phyloP scores from a whole-genome alignment of 1,140 invertebrate species.

The Drosophila serrata region DNA sequence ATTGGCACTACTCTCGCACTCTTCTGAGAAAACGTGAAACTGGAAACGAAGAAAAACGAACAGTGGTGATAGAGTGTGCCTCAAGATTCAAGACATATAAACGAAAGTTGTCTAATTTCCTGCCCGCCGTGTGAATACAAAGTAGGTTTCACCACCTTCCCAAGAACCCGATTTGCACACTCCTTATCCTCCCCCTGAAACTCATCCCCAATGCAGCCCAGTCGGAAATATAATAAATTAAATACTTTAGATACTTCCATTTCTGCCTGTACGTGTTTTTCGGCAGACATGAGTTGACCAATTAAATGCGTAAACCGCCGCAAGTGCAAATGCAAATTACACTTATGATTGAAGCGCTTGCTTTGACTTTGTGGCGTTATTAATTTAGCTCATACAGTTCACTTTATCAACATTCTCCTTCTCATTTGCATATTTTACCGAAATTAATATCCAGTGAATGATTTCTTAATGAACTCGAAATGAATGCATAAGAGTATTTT shows the following conservation, averaged over 20 bases:
- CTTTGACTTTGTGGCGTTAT: slow-evolving; percentile 42
- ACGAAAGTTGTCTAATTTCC: slow-evolving; percentile 55
- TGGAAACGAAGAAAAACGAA: neutral
- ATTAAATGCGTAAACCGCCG: slow-evolving; percentile 29
- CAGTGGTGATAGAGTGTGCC: slow-evolving; percentile 46
- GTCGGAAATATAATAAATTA: slow-evolving; percentile 32
- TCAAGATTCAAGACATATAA: slow-evolving; percentile 40
- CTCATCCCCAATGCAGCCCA: neutral
- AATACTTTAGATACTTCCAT: slow-evolving; percentile 43
- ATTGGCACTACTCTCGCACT: slow-evolving; percentile 21
- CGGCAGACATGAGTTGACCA: slow-evolving; percentile 8
- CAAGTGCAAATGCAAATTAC: slow-evolving; percentile 46
- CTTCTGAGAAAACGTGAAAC: slow-evolving; percentile 18
- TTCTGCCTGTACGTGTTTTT: slow-evolving; percentile 45
- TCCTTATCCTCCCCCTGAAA: neutral
- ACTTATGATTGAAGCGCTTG: slow-evolving; percentile 48
- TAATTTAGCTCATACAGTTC: slow-evolving; percentile 28
- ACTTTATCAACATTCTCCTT: slow-evolving; percentile 17
- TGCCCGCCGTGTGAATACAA: slow-evolving; percentile 44
- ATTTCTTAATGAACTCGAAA: slow-evolving; percentile 56
- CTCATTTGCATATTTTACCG: slow-evolving; percentile 40
- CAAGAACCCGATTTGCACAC: slow-evolving; percentile 3
- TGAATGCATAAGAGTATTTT: slow-evolving; percentile 43
- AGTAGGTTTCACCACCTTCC: slow-evolving; percentile 34
- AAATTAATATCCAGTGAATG: slow-evolving; percentile 60